These are phyloP conservation scores for Villa cingulata DNA, from an alignment of 2,888 invertebrate species.

Conservation along the genomic window DNA sequence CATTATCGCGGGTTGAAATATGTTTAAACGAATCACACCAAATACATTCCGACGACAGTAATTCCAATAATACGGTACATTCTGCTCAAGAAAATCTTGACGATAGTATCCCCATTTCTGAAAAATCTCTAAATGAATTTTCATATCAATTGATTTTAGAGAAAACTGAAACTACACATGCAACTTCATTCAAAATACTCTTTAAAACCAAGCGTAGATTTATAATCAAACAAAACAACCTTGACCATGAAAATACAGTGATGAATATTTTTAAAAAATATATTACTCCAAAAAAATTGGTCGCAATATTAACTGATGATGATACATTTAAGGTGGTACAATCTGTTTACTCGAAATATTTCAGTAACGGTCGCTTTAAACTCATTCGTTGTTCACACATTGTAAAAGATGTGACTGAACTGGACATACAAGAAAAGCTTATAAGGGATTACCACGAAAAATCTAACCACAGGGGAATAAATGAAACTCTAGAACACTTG, in stretches of 20 bases:
- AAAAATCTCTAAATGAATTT: conserved; percentile 13
- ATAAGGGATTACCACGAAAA: conserved; percentile 8
- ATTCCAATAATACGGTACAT: conserved; percentile 3
- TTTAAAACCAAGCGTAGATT: not conserved
- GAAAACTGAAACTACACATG: not conserved
- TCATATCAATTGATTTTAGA: conserved; percentile 9
- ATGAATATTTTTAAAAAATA: conserved; percentile 9
- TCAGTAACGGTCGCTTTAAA: not conserved
- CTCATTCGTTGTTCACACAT: not conserved
- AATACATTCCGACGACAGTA: not conserved
- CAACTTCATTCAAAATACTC: not conserved
- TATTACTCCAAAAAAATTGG: conserved; percentile 8
- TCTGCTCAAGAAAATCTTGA: conserved; percentile 9
- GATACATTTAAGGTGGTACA: not conserved
- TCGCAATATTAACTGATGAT: conserved; percentile 9
- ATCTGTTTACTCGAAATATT: not conserved
- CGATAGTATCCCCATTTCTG: conserved; percentile 10
- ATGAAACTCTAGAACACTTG: conserved; percentile 9
- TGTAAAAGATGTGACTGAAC: not conserved
- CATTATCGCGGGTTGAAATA: conserved; percentile 5
- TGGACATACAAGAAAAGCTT: conserved; percentile 9
- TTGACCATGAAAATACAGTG: conserved; percentile 4
- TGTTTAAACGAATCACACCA: not conserved
- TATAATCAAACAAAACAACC: not conserved
- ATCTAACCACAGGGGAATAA: conserved; percentile 9